Evolutionary conservation across 2,888 invertebrate genomes (phyloP), one percentile per base, ranked within the genome.

Genomic region (Pogonocherus hispidulus): DNA sequence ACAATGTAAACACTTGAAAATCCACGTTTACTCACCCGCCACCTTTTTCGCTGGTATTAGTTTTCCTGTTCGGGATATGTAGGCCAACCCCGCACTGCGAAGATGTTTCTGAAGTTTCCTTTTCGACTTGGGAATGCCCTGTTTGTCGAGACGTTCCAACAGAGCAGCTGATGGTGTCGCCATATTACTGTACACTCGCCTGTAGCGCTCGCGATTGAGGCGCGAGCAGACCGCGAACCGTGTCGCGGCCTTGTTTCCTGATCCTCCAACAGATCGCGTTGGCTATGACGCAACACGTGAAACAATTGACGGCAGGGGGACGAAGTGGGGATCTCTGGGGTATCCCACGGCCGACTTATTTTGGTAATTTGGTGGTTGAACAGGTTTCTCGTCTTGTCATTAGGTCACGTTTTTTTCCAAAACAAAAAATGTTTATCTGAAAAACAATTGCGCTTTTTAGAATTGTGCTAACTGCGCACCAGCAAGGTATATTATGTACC

Each of bases 41-140:
- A 87, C 86, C 81, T 81, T 84, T 80, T 87, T 87, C 23, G 87
- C 87, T 57, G 87, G 86, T 75, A 87, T 85, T 69, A 86, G 80
- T 81, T 86, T 86, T 67, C 87, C 87, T 52, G 86, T 86, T 70
- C 86, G 79, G 67, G 87, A 87, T 75, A 87, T 84, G 82, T 87
- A 87, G 73, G 86, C 86, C 78, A 86, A 78, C 54, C 87, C 87
- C 70, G 86, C 84, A 76, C 85, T 86, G 63, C 86, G 83, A 67
- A 87, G 81, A 77, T 86, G 86, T 79, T 86, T 86, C 78, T 86
- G 86, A 65, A 86, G 77, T 82, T 86, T 86, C 80, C 86, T 80
- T 79, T 86, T 86, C 72, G 85, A 84, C 73, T 85, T 84, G 66
- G 86, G 85, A 78, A 84, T 82, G 80, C 79, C 78, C 75, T 79